Evolutionary conservation across 2,888 invertebrate species (phyloP).

Genomic region (Drosophila birchii): DNA sequence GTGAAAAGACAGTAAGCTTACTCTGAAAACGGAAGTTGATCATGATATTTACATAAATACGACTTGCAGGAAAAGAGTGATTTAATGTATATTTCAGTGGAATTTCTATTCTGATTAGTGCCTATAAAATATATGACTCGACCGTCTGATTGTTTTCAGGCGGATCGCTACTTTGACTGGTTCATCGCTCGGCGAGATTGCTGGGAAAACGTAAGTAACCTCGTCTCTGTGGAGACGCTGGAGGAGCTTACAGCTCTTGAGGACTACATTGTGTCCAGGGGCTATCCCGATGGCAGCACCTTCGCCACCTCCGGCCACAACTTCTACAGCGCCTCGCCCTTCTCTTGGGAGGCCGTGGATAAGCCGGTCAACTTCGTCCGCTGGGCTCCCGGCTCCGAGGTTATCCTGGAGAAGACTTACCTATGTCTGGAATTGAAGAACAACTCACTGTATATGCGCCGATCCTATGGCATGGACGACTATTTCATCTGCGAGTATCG

Average conservation of each 20-base stretch:
- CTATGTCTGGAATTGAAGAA: constrained; percentile 44
- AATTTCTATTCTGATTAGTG: neutral
- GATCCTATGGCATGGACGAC: constrained; percentile 31
- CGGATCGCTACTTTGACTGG: constrained; percentile 34
- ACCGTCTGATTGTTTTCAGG: neutral
- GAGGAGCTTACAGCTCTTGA: constrained; percentile 32
- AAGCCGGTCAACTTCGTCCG: constrained; percentile 28
- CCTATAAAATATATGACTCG: neutral
- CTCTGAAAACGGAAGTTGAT: neutral
- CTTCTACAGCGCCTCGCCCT: constrained; percentile 22
- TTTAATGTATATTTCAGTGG: neutral
- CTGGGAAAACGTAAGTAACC: constrained; percentile 12
- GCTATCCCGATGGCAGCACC: constrained; percentile 48
- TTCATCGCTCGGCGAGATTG: constrained; percentile 44
- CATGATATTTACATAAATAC: no score
- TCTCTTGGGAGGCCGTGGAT: constrained; percentile 26
- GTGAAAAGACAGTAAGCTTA: constrained; percentile 31
- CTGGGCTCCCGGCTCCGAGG: constrained; percentile 34
- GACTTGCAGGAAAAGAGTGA: no score
- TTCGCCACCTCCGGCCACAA: constrained; percentile 58
- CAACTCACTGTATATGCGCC: constrained; percentile 46
- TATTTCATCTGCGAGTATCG: constrained; percentile 57
- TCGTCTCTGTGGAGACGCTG: constrained; percentile 41
- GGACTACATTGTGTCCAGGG: constrained; percentile 23
- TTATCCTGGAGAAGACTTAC: neutral